phyloP scores from a whole-genome alignment of 1,140 invertebrate species.

The Apis florea region DNA sequence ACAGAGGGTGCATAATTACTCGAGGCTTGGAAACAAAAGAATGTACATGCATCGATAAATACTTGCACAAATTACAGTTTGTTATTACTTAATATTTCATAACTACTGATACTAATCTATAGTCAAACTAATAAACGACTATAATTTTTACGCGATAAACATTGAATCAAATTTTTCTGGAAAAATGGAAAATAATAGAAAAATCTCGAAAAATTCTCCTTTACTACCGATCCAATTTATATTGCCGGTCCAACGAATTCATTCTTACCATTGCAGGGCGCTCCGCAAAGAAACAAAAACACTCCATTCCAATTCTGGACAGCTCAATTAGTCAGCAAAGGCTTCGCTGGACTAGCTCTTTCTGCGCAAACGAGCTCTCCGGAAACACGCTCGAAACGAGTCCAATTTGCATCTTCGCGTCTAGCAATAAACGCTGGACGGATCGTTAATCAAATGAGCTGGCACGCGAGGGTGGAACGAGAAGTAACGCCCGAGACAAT shows the following conservation, averaged over 20 bases:
- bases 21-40: too few species aligned
- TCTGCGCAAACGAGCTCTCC: not conserved
- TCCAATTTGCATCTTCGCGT: slow-evolving; percentile 17
- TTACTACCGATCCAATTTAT: not conserved
- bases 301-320: slow-evolving; percentile 12
- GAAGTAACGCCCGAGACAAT: slow-evolving; percentile 41
- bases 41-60: too few species aligned
- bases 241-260: not conserved
- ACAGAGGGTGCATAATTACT: too few species aligned
- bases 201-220: not conserved
- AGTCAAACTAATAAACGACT: too few species aligned
- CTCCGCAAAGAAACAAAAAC: not conserved
- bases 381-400: slow-evolving; percentile 11
- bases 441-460: slow-evolving; percentile 54
- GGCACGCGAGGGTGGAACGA: not conserved
- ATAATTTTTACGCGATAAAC: too few species aligned
- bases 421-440: slow-evolving; percentile 16
- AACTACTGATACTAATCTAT: too few species aligned
- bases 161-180: not conserved
- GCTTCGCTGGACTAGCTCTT: not conserved
- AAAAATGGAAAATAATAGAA: not conserved
- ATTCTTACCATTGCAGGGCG: not conserved
- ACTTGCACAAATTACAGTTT: too few species aligned
- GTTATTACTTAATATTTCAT: too few species aligned
- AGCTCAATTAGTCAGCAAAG: slow-evolving; percentile 4